These are phyloP conservation scores for Notocelia uddmanniana DNA, from an alignment of 2,888 invertebrate species.

Conservation along the genomic window DNA sequence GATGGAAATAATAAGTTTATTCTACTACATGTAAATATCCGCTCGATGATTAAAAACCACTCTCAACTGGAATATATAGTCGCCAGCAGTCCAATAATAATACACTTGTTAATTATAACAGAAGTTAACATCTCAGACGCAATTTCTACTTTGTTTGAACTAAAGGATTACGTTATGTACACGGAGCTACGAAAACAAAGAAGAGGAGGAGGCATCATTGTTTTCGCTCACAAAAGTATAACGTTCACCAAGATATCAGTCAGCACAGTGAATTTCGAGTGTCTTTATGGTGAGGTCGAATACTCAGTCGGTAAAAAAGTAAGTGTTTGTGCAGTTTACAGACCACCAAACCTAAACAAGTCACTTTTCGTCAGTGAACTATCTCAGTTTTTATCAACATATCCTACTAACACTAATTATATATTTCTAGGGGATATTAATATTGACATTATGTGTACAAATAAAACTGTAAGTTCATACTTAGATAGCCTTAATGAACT, in stretches of 20 bases:
- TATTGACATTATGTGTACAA: neutral
- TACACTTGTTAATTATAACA: conserved; percentile 6
- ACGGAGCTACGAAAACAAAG: neutral
- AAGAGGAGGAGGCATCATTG: no score
- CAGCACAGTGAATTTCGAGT: neutral
- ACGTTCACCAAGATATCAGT: neutral
- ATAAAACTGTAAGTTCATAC: neutral
- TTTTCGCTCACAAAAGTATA: conserved; percentile 18
- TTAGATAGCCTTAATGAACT: neutral
- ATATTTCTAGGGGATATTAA: neutral
- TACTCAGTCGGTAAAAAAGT: neutral
- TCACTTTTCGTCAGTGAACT: neutral
- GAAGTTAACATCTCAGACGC: conserved; percentile 2
- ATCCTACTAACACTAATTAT: neutral
- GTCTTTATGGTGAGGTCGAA: neutral
- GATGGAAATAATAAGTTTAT: neutral
- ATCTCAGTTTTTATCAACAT: neutral
- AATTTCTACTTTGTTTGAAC: neutral
- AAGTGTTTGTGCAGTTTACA: neutral
- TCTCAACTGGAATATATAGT: neutral
- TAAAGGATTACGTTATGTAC: neutral
- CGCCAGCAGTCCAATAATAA: neutral
- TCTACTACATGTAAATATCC: neutral
- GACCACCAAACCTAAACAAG: conserved; percentile 1
- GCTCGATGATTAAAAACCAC: neutral